These are phyloP conservation scores for Tortrix viridana DNA, from an alignment of 2,888 invertebrate species.

Conservation along the genomic window DNA sequence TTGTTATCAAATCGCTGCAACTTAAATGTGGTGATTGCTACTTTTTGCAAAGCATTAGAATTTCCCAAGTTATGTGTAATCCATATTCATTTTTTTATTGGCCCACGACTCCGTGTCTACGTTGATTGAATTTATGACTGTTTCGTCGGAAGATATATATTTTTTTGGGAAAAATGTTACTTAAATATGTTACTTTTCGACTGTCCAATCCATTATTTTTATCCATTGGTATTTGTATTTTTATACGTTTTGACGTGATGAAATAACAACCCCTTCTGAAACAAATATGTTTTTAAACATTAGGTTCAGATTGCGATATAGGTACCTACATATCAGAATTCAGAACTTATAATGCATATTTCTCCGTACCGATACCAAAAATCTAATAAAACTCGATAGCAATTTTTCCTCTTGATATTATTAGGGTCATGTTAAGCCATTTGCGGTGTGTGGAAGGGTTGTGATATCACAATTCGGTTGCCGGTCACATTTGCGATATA, in stretches of 20 bases:
- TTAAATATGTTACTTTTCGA: too few relatives aligned
- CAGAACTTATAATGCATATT: constrained; percentile 2
- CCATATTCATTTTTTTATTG: too few relatives aligned
- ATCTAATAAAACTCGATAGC: constrained; percentile 9
- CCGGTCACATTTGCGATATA: constrained; percentile 25
- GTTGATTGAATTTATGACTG: too few relatives aligned
- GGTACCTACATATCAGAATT: too few relatives aligned
- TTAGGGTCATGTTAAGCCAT: constrained; percentile 16
- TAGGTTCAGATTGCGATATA: too few relatives aligned
- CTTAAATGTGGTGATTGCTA: too few relatives aligned
- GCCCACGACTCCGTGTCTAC: too few relatives aligned
- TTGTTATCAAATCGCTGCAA: too few relatives aligned
- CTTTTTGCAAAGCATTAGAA: too few relatives aligned
- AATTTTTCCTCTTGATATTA: constrained; percentile 15
- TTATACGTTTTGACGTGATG: neutral
- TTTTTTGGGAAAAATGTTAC: too few relatives aligned
- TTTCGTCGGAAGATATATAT: too few relatives aligned
- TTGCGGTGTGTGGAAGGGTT: constrained; percentile 24
- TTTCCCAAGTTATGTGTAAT: too few relatives aligned
- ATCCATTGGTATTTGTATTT: neutral
- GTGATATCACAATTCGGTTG: constrained; percentile 12
- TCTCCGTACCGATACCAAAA: constrained; percentile 2
- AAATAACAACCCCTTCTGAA: neutral
- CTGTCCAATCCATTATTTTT: neutral
- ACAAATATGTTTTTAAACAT: neutral